Conservation (phyloP, 2,888 invertebrate genomes). For the Calameuta filiformis region DNA sequence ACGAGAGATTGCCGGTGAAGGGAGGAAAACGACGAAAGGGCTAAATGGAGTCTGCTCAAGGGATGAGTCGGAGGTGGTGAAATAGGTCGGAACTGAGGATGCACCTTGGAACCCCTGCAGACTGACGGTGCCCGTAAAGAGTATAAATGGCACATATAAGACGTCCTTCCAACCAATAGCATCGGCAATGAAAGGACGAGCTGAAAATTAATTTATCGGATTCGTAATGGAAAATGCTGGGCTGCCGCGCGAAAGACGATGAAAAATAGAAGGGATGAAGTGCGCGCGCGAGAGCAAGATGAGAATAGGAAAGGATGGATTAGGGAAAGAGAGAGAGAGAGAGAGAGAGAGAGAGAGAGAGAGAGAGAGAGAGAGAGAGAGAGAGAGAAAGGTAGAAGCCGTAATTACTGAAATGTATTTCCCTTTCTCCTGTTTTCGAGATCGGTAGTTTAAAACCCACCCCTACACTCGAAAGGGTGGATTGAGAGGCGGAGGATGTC, state of each 20-base stretch:
- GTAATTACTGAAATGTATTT: slow-evolving; percentile 38
- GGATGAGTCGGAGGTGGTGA: neutral
- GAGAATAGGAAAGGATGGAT: slow-evolving; percentile 3
- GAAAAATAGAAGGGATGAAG: slow-evolving; percentile 36
- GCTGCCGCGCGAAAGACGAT: slow-evolving; percentile 33
- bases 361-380: neutral
- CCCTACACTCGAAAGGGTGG: neutral
- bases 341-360: slow-evolving; percentile 3
- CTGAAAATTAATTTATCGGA: slow-evolving; percentile 55
- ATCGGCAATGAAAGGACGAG: slow-evolving; percentile 21
- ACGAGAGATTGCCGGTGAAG: neutral
- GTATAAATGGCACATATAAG: slow-evolving; percentile 55
- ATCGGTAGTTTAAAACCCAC: neutral
- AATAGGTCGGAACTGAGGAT: slow-evolving; percentile 23
- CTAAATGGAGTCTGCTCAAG: neutral
- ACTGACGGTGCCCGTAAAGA: slow-evolving; percentile 48
- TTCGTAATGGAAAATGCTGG: slow-evolving; percentile 50
- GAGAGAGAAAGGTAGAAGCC: slow-evolving; percentile 7
- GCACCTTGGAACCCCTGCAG: slow-evolving; percentile 43
- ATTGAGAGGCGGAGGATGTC: neutral
- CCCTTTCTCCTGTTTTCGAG: slow-evolving; percentile 10
- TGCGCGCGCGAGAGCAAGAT: slow-evolving; percentile 6
- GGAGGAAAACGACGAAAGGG: neutral
- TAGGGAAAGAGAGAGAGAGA: slow-evolving; percentile 6
- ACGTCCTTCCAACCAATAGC: slow-evolving; percentile 22